Evolutionary conservation across 2,797 vertebrate genomes (phyloP).

Genomic region (Rhinoraja longicauda): DNA sequence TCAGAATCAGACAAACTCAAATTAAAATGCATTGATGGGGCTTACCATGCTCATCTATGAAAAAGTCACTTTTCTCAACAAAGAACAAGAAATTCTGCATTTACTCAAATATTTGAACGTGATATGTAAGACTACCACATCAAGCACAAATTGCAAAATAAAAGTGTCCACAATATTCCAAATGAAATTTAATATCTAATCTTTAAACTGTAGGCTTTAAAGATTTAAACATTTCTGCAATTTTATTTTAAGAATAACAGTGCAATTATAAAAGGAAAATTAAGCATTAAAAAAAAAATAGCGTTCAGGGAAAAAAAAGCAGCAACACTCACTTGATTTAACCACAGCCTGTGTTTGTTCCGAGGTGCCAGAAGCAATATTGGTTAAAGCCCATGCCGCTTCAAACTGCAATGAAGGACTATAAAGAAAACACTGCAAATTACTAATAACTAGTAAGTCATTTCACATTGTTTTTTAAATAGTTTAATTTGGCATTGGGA

Average conservation of each 20-base stretch:
- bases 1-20: neutral
- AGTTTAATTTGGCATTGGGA: neutral
- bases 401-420: slow-evolving; percentile 98
- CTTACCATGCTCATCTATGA: neutral
- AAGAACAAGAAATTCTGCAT: too few relatives aligned
- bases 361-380: slow-evolving; percentile 96
- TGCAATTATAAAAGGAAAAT: neutral
- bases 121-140: neutral
- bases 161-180: neutral
- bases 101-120: too few relatives aligned
- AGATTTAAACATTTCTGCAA: neutral
- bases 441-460: neutral
- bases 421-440: slow-evolving; percentile 41
- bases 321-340: slow-evolving; percentile 84
- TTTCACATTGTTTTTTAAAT: neutral
- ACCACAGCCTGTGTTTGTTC: slow-evolving; percentile 98
- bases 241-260: neutral
- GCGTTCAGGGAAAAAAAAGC: neutral
- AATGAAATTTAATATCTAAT: neutral
- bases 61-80: too few relatives aligned
- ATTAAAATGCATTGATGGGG: neutral
- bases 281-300: too few relatives aligned
- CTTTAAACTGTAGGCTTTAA: neutral
- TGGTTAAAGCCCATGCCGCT: slow-evolving; percentile 97
- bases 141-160: neutral